A percentile compares a stretch with the other conserved stretches of the same genome.
phyloP scores from a whole-genome alignment of 2,113 vertebrate genomes.

The Arenaria interpres region DNA sequence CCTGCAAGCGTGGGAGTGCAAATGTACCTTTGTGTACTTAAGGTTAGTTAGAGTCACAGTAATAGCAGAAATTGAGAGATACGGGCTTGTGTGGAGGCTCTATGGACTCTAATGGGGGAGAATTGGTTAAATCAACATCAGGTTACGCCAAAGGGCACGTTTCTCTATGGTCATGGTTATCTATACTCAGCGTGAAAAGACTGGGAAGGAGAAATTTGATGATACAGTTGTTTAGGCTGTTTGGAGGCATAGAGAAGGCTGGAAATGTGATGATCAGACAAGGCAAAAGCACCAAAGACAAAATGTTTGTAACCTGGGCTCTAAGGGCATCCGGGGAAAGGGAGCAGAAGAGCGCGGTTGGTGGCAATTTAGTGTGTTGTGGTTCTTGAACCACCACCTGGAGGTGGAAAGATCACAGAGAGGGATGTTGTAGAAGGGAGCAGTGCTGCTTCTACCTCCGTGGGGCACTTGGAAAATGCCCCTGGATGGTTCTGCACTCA shows the following conservation, averaged over 20 bases:
- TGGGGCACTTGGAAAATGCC: background rate
- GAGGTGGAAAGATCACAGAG: background rate
- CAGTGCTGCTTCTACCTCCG: background rate
- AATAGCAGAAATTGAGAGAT: background rate
- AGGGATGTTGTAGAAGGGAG: background rate
- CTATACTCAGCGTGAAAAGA: accelerated
- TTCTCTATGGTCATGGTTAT: background rate
- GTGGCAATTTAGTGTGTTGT: no score
- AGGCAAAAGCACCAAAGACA: background rate
- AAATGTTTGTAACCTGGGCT: background rate
- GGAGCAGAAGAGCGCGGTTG: accelerated
- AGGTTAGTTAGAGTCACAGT: background rate
- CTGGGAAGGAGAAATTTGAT: background rate
- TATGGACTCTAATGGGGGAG: background rate
- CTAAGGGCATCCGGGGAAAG: background rate
- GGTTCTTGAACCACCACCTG: background rate
- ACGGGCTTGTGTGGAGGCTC: background rate
- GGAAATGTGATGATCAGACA: background rate
- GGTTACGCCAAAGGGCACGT: background rate
- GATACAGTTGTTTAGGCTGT: background rate
- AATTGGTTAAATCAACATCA: background rate
- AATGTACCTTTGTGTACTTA: background rate
- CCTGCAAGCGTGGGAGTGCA: background rate
- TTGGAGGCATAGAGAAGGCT: background rate
- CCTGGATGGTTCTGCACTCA: background rate